A percentile compares a stretch with the other conserved stretches of the same genome.
Evolutionary conservation across 2,797 vertebrate species (phyloP).

Genomic region (Rachycentron canadum): DNA sequence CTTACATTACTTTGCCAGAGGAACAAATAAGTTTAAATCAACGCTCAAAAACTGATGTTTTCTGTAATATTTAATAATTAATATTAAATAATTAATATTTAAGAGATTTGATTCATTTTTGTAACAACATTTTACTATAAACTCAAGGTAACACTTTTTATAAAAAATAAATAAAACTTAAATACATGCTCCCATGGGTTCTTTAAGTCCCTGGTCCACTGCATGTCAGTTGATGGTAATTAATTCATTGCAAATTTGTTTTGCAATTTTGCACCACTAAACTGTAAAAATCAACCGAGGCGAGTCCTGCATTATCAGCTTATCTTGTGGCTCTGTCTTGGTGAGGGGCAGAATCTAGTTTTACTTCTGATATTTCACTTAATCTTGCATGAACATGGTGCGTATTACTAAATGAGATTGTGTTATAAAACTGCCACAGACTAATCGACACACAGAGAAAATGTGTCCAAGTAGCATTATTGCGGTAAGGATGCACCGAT

Average conservation of each 20-base stretch:
- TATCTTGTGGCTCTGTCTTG: background rate
- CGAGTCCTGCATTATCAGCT: slow-evolving; percentile 1
- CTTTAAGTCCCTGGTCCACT: slow-evolving; percentile 5
- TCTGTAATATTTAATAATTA: background rate
- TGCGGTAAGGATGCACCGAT: background rate
- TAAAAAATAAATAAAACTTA: background rate
- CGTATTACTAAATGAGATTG: background rate
- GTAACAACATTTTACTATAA: background rate
- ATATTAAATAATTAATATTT: background rate
- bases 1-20: background rate
- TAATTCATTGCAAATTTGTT: slow-evolving; percentile 20
- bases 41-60: background rate
- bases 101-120: background rate
- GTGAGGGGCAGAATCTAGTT: background rate
- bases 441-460: background rate
- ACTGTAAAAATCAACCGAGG: slow-evolving; percentile 8
- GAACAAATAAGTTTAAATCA: slow-evolving; percentile 2
- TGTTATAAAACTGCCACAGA: background rate
- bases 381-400: background rate
- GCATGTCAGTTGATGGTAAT: slow-evolving; percentile 19
- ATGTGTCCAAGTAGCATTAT: background rate
- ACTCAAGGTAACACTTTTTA: background rate
- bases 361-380: background rate
- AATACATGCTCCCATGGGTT: slow-evolving; percentile 9
- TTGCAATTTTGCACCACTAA: slow-evolving; percentile 1